phyloP scores from a whole-genome alignment of 1,140 invertebrate genomes.

The Lasioglossum baleicum region DNA sequence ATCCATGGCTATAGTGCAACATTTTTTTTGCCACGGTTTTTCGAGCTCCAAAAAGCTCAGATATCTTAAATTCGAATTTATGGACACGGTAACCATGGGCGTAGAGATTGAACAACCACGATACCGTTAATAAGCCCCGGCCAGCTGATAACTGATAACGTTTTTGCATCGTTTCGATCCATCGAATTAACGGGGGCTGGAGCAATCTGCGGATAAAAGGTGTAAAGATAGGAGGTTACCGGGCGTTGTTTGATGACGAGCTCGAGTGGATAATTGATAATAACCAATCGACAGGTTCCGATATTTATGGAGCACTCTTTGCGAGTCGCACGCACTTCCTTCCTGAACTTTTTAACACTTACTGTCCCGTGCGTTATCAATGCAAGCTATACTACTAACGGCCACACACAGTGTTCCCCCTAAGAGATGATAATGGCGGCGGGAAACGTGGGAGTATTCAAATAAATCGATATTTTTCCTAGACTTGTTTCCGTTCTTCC shows the following conservation, averaged over 20 bases:
- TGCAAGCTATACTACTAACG: not conserved
- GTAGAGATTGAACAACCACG: not conserved
- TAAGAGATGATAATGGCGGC: no score
- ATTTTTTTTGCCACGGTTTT: no score
- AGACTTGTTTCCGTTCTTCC: no score
- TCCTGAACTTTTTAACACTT: conserved; percentile 27
- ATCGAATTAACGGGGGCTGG: conserved; percentile 1
- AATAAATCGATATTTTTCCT: no score
- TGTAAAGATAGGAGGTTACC: conserved; percentile 28
- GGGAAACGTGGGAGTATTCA: no score
- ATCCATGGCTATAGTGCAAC: no score
- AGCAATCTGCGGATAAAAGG: conserved; percentile 29
- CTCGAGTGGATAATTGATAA: conserved; percentile 47
- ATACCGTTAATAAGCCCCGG: not conserved
- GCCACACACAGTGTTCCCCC: no score
- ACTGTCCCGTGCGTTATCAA: conserved; percentile 7
- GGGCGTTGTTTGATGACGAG: conserved; percentile 23
- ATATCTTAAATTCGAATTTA: no score
- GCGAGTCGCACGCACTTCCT: conserved; percentile 20
- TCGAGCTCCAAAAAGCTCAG: no score
- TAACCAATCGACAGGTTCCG: conserved; percentile 40
- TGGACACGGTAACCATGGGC: no score
- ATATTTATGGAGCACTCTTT: conserved; percentile 43
- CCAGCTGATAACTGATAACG: conserved; percentile 18
- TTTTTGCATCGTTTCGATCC: conserved; percentile 5